A percentile compares a stretch with the other conserved stretches of the same genome.
phyloP scores from a whole-genome alignment of 2,797 vertebrate species.

The Pseudotriccus pelzelni region DNA sequence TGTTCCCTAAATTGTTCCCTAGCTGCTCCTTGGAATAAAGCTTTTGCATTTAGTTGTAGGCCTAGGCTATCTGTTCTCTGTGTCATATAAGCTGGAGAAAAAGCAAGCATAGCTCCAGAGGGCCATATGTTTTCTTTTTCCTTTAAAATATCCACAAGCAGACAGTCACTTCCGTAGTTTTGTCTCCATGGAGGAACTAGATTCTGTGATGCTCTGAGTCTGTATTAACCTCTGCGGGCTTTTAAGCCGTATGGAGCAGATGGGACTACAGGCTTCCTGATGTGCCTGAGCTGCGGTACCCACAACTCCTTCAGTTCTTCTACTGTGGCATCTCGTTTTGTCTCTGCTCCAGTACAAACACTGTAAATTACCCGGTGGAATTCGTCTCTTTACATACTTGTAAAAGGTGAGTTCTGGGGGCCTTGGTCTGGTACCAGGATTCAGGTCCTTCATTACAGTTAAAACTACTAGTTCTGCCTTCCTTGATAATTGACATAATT shows the following conservation, averaged over 20 bases:
- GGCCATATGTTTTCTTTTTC: constrained; percentile 59
- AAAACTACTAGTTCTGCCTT: background rate
- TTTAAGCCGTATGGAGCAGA: background rate
- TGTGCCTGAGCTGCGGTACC: fast-evolving
- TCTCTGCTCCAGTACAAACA: background rate
- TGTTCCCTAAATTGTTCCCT: background rate
- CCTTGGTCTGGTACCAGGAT: background rate
- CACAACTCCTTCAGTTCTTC: background rate
- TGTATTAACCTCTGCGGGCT: background rate
- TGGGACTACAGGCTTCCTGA: background rate
- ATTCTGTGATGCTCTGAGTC: background rate
- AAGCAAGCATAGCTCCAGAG: constrained; percentile 8
- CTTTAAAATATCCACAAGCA: constrained; percentile 44
- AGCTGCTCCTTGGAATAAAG: background rate
- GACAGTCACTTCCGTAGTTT: constrained; percentile 47
- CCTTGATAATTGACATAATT: background rate
- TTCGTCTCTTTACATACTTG: background rate
- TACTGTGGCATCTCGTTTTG: background rate
- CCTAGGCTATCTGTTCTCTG: background rate
- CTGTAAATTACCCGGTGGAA: background rate
- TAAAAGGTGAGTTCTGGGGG: background rate
- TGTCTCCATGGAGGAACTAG: background rate
- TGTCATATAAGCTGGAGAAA: background rate
- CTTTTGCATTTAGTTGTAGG: background rate
- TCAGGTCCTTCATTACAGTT: background rate